Percentiles rank a stretch among this genome's conserved stretches.
phyloP scores from a whole-genome alignment of 2,797 vertebrate species.

The Alcedo quadribrachys region DNA sequence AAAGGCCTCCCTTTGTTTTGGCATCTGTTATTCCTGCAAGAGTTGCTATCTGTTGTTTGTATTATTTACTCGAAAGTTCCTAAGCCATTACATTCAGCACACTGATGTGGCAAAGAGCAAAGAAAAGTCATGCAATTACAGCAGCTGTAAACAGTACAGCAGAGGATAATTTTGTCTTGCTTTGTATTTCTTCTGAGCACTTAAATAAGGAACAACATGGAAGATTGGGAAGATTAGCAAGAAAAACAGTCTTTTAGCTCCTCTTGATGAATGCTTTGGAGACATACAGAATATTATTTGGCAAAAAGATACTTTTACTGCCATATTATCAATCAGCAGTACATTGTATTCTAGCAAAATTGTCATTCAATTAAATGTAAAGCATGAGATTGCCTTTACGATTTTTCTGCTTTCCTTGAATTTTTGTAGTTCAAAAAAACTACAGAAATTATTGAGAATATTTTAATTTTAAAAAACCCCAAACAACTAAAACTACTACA shows the following conservation, averaged over 20 bases:
- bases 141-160: not conserved
- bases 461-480: not conserved
- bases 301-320: not conserved
- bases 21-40: not conserved
- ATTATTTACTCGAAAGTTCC: not conserved
- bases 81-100: not conserved
- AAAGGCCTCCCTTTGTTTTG: not conserved
- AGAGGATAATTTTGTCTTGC: not conserved
- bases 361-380: not conserved
- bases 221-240: not conserved
- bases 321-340: not conserved
- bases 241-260: not conserved
- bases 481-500: not conserved
- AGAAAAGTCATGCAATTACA: accelerated
- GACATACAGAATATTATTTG: not conserved
- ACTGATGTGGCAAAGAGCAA: not conserved
- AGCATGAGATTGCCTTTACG: not conserved
- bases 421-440: not conserved
- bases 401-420: not conserved
- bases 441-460: not conserved
- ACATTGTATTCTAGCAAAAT: not conserved
- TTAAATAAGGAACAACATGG: not conserved
- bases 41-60: not conserved
- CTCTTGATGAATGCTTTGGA: not conserved
- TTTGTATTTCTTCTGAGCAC: not conserved